A percentile compares a stretch with the other conserved stretches of the same genome.
phyloP scores from a whole-genome alignment of 2,113 vertebrate genomes.

The Actinemys pallida region DNA sequence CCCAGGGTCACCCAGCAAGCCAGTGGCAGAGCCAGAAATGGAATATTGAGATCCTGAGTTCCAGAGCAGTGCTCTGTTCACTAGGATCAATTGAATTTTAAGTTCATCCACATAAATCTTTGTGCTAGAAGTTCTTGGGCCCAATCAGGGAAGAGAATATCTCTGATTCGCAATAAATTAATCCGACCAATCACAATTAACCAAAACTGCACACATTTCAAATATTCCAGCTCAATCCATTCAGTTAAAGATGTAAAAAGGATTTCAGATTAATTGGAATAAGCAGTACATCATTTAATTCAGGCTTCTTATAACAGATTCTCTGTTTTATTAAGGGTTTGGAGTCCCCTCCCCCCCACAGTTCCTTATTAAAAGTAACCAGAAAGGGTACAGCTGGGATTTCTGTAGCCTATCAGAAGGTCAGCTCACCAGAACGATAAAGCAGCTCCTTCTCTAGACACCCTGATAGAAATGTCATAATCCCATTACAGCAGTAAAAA shows the following conservation, averaged over 20 bases:
- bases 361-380: neutral
- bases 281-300: neutral
- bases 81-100: neutral
- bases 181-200: neutral
- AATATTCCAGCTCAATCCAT: neutral
- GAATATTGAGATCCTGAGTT: neutral
- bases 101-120: neutral
- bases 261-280: neutral
- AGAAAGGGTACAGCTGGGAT: neutral
- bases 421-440: constrained; percentile 22
- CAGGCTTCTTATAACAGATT: neutral
- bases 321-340: constrained; percentile 1
- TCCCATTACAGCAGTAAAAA: constrained; percentile 12
- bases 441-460: accelerated
- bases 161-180: too few relatives aligned
- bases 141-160: neutral
- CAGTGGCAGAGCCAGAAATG: neutral
- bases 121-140: neutral
- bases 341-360: neutral
- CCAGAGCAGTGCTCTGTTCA: neutral
- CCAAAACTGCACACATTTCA: neutral
- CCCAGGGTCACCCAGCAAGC: neutral
- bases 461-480: constrained; percentile 10
- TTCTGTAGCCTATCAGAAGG: constrained; percentile 46
- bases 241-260: neutral